Conservation (phyloP, 2,888 invertebrate species). For the Hirtodrosophila trivittata region DNA sequence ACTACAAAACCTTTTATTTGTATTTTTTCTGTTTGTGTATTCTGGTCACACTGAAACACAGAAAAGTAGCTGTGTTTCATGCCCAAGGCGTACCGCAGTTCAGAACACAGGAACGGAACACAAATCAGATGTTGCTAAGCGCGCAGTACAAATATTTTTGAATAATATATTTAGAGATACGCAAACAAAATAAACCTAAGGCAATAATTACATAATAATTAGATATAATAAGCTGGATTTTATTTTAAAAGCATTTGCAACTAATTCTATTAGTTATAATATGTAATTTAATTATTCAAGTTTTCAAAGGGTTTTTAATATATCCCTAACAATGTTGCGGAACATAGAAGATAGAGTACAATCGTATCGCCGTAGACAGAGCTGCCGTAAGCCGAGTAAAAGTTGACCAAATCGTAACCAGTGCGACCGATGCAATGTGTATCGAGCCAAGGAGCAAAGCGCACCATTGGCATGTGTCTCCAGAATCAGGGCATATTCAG, state of each 20-base stretch:
- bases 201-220: too few relatives aligned
- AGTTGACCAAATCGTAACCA: slow-evolving; percentile 82
- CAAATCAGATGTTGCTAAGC: slow-evolving; percentile 35
- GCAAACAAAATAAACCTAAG: not conserved
- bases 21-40: not conserved
- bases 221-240: too few relatives aligned
- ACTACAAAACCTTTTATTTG: slow-evolving; percentile 9
- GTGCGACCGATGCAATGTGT: slow-evolving; percentile 81
- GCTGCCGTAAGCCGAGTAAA: slow-evolving; percentile 80
- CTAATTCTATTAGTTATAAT: too few relatives aligned
- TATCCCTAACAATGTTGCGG: slow-evolving; percentile 78
- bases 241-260: too few relatives aligned
- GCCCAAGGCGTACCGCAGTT: slow-evolving; percentile 2
- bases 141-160: not conserved
- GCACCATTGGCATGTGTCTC: slow-evolving; percentile 81
- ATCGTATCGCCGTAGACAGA: slow-evolving; percentile 81
- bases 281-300: not conserved
- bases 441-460: slow-evolving; percentile 80
- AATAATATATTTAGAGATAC: not conserved
- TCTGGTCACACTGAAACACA: slow-evolving; percentile 35
- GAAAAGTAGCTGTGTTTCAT: slow-evolving; percentile 28
- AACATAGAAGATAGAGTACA: slow-evolving; percentile 79
- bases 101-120: slow-evolving; percentile 11
- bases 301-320: slow-evolving; percentile 59
- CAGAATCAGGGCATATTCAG: slow-evolving; percentile 75